Percentiles rank a stretch among this genome's conserved stretches.
phyloP scores from a whole-genome alignment of 2,888 invertebrate genomes.

The Drosophila testacea region DNA sequence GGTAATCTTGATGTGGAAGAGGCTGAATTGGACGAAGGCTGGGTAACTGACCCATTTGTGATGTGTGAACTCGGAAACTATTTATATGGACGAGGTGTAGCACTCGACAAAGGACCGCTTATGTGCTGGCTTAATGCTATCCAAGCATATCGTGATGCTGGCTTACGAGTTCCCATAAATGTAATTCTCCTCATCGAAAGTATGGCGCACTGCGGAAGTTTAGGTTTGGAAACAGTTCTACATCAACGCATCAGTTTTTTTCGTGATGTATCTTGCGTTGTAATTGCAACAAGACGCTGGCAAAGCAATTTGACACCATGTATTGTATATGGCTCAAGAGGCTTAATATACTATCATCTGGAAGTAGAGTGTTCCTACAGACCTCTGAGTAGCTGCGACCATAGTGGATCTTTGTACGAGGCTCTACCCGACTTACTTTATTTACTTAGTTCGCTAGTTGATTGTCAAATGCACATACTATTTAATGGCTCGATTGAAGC shows the following conservation, averaged over 20 bases:
- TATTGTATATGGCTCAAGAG: slow-evolving; percentile 50
- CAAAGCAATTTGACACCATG: slow-evolving; percentile 40
- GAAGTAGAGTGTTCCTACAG: slow-evolving; percentile 52
- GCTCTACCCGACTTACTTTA: slow-evolving; percentile 56
- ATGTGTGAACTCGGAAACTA: slow-evolving; percentile 45
- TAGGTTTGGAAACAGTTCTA: slow-evolving; percentile 50
- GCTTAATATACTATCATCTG: slow-evolving; percentile 53
- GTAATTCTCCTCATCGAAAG: slow-evolving; percentile 53
- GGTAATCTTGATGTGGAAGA: slow-evolving; percentile 62
- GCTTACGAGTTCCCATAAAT: slow-evolving; percentile 42
- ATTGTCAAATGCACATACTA: slow-evolving; percentile 37
- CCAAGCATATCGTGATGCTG: slow-evolving; percentile 53
- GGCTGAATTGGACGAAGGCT: slow-evolving; percentile 43
- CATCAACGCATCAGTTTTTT: slow-evolving; percentile 57
- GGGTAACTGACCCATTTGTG: slow-evolving; percentile 54
- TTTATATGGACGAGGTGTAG: slow-evolving; percentile 56
- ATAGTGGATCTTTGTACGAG: slow-evolving; percentile 52
- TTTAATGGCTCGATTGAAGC: slow-evolving; percentile 15
- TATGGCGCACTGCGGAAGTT: slow-evolving; percentile 52
- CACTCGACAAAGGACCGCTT: slow-evolving; percentile 53
- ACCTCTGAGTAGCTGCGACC: slow-evolving; percentile 47
- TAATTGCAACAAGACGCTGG: slow-evolving; percentile 52
- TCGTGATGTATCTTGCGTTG: slow-evolving; percentile 51
- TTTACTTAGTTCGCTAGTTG: slow-evolving; percentile 41
- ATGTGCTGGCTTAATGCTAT: slow-evolving; percentile 59